A percentile compares a stretch with the other conserved stretches of the same genome.
phyloP scores from a whole-genome alignment of 2,113 vertebrate genomes.

The Leucosticte australis region DNA sequence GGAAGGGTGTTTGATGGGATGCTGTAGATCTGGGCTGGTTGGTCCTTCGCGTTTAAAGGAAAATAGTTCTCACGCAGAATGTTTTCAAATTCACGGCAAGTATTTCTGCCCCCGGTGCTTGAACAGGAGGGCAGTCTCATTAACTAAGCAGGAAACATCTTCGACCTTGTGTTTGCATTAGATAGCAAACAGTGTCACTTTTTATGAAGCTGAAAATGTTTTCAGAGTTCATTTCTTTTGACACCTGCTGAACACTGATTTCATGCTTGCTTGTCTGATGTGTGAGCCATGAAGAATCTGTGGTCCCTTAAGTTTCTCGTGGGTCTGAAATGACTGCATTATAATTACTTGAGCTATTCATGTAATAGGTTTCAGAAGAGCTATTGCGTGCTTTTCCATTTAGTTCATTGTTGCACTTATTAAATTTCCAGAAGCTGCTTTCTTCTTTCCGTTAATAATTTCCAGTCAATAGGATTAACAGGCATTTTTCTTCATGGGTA shows the following conservation, averaged over 20 bases:
- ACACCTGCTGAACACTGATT: conserved; percentile 31
- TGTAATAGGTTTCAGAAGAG: conserved; percentile 37
- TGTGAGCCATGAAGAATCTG: background rate
- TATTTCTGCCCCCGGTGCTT: background rate
- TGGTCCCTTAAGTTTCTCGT: background rate
- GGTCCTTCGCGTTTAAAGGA: accelerated
- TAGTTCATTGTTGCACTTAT: conserved; percentile 12
- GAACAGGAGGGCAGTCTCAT: background rate
- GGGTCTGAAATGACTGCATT: background rate
- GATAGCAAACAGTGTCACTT: background rate
- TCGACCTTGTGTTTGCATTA: background rate
- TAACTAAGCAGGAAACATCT: background rate
- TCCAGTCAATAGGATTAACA: conserved; percentile 43
- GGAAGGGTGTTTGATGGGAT: background rate
- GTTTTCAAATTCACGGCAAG: background rate
- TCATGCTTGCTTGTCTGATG: conserved; percentile 25
- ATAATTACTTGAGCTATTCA: conserved; percentile 21
- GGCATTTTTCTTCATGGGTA: conserved; percentile 11
- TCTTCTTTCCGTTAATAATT: background rate
- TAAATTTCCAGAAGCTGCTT: conserved; percentile 1
- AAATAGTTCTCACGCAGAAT: background rate
- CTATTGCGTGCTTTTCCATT: background rate
- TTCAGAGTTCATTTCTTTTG: conserved; percentile 11
- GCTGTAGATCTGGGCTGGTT: background rate
- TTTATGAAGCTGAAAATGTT: background rate